Evolutionary conservation across 2,888 invertebrate species (phyloP).

Genomic region (Branchellion lobata): DNA sequence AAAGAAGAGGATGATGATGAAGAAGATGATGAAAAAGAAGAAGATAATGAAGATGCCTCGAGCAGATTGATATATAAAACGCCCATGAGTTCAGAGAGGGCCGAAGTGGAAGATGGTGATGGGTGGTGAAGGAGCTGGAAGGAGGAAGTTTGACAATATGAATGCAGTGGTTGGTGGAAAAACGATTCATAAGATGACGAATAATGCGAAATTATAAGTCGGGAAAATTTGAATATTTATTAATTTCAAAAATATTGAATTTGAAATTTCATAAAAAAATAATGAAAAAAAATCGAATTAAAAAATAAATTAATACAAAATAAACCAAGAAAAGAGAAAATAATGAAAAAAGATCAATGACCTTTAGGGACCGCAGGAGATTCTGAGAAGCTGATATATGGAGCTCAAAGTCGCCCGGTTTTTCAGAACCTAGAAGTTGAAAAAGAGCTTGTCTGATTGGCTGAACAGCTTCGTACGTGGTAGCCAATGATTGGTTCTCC

Average conservation of each 20-base stretch:
- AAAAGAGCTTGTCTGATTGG: slow-evolving; percentile 55
- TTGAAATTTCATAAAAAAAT: background rate
- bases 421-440: slow-evolving; percentile 53
- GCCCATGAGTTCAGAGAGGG: slow-evolving; percentile 21
- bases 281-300: no score
- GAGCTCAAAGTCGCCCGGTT: slow-evolving; percentile 56
- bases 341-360: no score
- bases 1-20: no score
- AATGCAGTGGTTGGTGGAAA: no score
- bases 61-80: background rate
- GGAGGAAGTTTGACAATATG: no score
- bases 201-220: no score
- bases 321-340: no score
- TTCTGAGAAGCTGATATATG: slow-evolving; percentile 54
- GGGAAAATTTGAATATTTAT: background rate
- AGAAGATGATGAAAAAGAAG: no score
- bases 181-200: no score
- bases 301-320: no score
- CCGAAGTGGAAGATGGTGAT: slow-evolving; percentile 4
- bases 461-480: slow-evolving; percentile 54
- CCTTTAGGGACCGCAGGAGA: background rate
- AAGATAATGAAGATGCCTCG: background rate
- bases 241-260: background rate
- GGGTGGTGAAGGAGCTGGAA: background rate
- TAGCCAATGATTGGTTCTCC: slow-evolving; percentile 53